These are phyloP conservation scores for Sceloporus undulatus DNA, from an alignment of 2,113 vertebrate genomes.

Conservation along the genomic window DNA sequence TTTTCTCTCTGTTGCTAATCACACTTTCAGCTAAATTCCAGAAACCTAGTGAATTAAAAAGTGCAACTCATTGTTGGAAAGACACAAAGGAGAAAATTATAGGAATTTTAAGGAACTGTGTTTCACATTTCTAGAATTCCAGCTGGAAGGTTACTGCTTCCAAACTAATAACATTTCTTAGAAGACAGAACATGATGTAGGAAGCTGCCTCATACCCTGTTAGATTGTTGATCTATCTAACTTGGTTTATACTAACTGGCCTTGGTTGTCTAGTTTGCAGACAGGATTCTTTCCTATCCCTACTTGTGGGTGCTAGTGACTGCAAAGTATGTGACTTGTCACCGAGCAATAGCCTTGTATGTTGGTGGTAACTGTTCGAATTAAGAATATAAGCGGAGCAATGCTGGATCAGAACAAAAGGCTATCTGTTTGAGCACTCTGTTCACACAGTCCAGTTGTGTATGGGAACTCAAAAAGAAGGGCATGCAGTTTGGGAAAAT, in stretches of 20 bases:
- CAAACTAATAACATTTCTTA: neutral
- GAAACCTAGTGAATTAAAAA: neutral
- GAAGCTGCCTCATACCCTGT: neutral
- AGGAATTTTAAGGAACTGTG: neutral
- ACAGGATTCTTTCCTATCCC: neutral
- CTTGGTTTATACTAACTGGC: no score
- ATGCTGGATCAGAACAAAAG: no score
- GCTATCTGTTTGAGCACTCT: no score
- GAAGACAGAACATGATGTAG: neutral
- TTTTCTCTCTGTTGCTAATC: neutral
- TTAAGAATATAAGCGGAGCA: no score
- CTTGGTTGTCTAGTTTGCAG: no score
- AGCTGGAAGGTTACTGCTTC: neutral
- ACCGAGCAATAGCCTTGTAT: neutral
- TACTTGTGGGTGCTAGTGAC: neutral
- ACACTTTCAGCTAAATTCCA: neutral
- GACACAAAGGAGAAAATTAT: neutral
- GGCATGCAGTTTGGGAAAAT: no score
- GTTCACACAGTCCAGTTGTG: no score
- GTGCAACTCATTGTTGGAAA: no score
- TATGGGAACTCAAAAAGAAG: no score
- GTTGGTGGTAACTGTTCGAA: neutral
- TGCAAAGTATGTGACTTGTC: neutral
- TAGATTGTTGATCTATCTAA: no score
- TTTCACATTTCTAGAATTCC: neutral